Evolutionary conservation across 2,113 vertebrate genomes (phyloP).

Genomic region (Craseonycteris thonglongyai): DNA sequence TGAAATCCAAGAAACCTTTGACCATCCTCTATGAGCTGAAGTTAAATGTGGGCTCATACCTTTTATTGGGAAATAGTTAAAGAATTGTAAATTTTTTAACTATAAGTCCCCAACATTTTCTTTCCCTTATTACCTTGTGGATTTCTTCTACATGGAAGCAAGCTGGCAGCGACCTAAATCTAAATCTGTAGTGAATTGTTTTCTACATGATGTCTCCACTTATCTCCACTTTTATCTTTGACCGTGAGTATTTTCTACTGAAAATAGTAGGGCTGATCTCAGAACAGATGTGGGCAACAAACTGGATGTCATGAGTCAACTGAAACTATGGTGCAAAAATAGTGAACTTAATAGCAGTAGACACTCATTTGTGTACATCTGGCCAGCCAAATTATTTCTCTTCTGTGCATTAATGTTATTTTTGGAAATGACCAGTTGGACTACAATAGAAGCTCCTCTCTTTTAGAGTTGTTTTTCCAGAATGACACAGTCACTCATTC

Average conservation of each 20-base stretch:
- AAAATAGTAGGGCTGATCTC: neutral
- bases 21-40: neutral
- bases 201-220: neutral
- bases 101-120: neutral
- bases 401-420: neutral
- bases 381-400: neutral
- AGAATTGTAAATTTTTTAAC: neutral
- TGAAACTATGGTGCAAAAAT: neutral
- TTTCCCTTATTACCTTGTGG: neutral
- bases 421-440: neutral
- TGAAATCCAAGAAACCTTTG: neutral
- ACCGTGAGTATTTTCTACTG: neutral
- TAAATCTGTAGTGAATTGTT: neutral
- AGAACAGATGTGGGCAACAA: neutral
- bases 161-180: neutral
- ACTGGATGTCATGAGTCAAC: neutral
- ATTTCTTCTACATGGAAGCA: neutral
- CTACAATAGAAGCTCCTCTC: neutral
- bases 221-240: neutral
- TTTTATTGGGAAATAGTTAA: neutral
- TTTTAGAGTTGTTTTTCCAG: neutral
- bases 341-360: neutral
- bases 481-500: neutral
- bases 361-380: neutral
- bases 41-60: neutral